Evolutionary conservation across 2,888 invertebrate species (phyloP), one percentile per base, ranked within the genome.

Genomic region (Drosophila cognata): DNA sequence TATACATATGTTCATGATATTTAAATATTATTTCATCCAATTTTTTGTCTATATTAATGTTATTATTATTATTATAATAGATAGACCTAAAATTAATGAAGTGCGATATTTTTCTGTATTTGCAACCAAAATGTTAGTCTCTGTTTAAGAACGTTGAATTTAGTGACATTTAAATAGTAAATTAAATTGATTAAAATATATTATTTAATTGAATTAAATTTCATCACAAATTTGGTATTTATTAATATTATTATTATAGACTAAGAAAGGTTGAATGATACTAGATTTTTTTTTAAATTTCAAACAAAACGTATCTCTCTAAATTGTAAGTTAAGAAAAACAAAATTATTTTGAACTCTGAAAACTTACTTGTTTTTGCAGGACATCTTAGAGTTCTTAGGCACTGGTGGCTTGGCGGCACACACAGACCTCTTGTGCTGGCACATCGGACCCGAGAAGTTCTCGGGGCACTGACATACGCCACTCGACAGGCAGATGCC

Each of bases 401-500:
- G 95, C 59, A 95, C 91, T 0, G 95, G 94, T 0, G 96, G 96
- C 83, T 93, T 94, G 71, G 95, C 94, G 18, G 96, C 93, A 85
- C 97, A 97, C 0, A 96, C 95, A 70, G 95, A 95, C 90, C 95
- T 96, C 91, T 96, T 95, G 76, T 95, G 95, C 93, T 97, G 96
- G 90, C 97, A 97, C 84, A 95, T 94, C 0, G 95, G 94, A 5
- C 97, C 97, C 51, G 94, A 94, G 93, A 94, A 97, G 89, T 95
- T 95, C 56, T 95, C 94, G 0, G 96, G 95, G 85, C 98, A 98
- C 48, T 95, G 93, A 89, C 98, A 98, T 0, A 95, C 94, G 90
- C 97, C 96, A 0, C 96, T 96, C 33, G 94, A 94, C 4, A 96
- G 92, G 89, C 98, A 98, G 58, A 96, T 95, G 1, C 98, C 98